A percentile compares a stretch with the other conserved stretches of the same genome.
Evolutionary conservation across 2,113 vertebrate species (phyloP).

Genomic region (Pedetes capensis): DNA sequence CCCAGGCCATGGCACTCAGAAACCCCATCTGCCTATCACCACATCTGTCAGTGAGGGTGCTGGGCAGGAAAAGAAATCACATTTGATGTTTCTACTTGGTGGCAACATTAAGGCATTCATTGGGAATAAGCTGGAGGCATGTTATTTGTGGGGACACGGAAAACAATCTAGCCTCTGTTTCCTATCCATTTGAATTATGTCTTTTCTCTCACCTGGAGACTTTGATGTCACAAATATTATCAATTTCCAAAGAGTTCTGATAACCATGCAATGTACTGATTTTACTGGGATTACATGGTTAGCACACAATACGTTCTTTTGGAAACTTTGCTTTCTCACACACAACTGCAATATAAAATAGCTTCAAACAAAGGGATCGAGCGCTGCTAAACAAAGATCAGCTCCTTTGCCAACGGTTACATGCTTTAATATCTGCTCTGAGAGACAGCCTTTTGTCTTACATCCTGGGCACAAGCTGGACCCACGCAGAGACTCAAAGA

Average conservation of each 20-base stretch:
- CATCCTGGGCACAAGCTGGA: not conserved
- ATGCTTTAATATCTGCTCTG: not conserved
- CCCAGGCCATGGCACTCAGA: not conserved
- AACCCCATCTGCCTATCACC: accelerated
- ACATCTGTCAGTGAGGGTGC: not conserved
- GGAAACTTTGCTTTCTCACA: conserved; percentile 24
- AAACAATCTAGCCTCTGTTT: not conserved
- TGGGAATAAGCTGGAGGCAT: not conserved
- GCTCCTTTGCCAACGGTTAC: not conserved
- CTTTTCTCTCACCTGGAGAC: conserved; percentile 30
- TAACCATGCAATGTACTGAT: not conserved
- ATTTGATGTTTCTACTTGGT: conserved; percentile 29
- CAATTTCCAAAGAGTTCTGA: not conserved
- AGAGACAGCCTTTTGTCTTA: not conserved
- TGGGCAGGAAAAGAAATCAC: not conserved
- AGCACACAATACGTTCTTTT: not conserved
- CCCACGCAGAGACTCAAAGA: not conserved
- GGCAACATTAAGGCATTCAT: not conserved
- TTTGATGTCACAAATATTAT: conserved; percentile 25
- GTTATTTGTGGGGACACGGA: not conserved
- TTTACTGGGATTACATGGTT: not conserved
- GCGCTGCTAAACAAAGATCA: not conserved
- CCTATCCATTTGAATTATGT: not conserved
- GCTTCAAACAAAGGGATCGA: conserved; percentile 5
- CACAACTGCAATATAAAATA: not conserved